Base-by-base conservation (phyloP, 1,140 invertebrate species). In the Ooceraea biroi region DNA sequence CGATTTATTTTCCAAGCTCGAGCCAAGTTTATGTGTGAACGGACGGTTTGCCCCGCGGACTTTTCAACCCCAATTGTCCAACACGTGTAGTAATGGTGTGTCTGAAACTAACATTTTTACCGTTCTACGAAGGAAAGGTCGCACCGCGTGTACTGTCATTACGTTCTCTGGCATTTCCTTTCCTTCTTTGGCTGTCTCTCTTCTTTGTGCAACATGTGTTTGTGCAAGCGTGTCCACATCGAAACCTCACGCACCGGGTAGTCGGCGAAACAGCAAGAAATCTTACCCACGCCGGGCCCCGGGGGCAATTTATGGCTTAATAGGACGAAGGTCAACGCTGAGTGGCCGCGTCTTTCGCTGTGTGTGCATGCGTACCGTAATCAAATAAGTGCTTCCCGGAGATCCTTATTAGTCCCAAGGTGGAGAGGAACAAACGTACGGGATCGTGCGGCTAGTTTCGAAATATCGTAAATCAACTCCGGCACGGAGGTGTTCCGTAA, bases 251-350 rank as follows among this genome's bases (percentile, higher is more conserved):
- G 36, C n/a, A 36, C 11, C 14, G n/a, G 50, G 17, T 58, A 46
- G n/a, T 25, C 30, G 58, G 44, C 48, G 11, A 88, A 84, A 71
- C 65, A 61, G 22, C 66, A 66, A 57, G 52, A 87, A 88, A 74
- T 27, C 73, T 78, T 84, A 78, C 52, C 80, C 73, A 57, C 27
- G 30, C 25, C 27, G 36, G 19, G 11, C 71, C 25, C 71, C 12
- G 19, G 41, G 36, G 12, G 36, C n/a, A 76, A 85, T 88, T 89
- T 88, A 88, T 78, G 66, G 36, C 61, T 89, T 84, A 87, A 89
- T 83, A 74, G 68, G n/a, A 84, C 50, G 82, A 88, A 89, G 87
- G 83, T 89, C 76, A 86, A 41, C 17, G 1, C 46, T 22, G 36
- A 69, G 52, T 55, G 50, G 17, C 65, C 19, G n/a, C n/a, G n/a